Conservation (phyloP, 2,113 vertebrate genomes). For the Phyllostomus hastatus region DNA sequence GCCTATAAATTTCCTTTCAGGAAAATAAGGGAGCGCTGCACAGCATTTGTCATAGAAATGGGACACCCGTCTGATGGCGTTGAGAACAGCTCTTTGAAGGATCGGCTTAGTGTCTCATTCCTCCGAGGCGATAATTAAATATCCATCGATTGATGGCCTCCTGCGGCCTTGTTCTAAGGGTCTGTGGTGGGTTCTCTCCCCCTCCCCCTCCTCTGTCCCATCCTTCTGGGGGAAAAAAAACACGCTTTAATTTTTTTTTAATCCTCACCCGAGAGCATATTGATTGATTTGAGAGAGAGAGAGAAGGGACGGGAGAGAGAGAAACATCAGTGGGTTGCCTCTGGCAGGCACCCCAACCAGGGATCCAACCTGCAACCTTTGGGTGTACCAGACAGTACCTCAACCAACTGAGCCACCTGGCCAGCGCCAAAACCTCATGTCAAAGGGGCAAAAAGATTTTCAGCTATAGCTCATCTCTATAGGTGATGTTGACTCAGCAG, state of each 20-base stretch:
- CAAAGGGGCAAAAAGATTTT: neutral
- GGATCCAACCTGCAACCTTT: too few species aligned
- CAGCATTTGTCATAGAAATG: neutral
- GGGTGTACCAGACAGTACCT: too few species aligned
- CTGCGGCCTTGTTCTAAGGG: neutral
- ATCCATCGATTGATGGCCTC: neutral
- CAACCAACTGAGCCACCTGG: too few species aligned
- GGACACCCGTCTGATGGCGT: rapidly evolving
- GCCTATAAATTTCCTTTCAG: neutral
- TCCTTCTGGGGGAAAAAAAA: neutral
- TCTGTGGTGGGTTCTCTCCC: neutral
- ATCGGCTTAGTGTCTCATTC: neutral
- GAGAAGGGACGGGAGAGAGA: too few species aligned
- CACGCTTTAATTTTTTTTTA: neutral
- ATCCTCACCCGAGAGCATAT: too few species aligned
- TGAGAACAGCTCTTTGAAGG: neutral
- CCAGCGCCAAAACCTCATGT: neutral
- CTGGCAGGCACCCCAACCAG: too few species aligned
- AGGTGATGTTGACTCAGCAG: neutral
- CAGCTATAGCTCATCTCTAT: neutral
- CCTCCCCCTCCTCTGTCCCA: neutral
- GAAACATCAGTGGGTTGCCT: too few species aligned
- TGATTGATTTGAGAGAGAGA: too few species aligned
- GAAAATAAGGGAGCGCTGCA: neutral
- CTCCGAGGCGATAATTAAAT: neutral